Conservation (phyloP, 1,140 invertebrate species). For the Paraescarpia echinospica region DNA sequence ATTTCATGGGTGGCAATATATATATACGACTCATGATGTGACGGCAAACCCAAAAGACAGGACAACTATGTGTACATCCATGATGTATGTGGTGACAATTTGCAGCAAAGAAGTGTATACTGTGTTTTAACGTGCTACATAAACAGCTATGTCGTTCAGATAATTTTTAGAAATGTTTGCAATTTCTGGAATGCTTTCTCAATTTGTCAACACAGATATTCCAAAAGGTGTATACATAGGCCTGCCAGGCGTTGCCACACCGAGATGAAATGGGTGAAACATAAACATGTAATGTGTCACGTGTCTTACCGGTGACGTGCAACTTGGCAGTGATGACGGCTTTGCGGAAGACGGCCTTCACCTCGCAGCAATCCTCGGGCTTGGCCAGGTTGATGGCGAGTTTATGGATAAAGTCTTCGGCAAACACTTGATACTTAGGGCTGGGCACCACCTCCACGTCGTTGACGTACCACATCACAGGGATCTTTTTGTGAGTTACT, state of each 20-base stretch:
- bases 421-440: conserved; percentile 49
- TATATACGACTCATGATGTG: conserved; percentile 17
- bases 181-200: neutral
- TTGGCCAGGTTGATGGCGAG: conserved; percentile 46
- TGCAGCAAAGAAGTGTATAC: neutral
- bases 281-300: neutral
- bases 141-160: neutral
- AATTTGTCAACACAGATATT: neutral
- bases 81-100: neutral
- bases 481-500: conserved; percentile 50
- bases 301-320: conserved; percentile 45
- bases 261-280: conserved; percentile 11
- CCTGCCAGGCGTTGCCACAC: neutral
- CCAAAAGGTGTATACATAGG: neutral
- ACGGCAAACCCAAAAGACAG: neutral
- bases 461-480: conserved; percentile 49
- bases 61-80: neutral
- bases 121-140: neutral
- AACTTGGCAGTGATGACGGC: conserved; percentile 42
- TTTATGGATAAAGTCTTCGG: conserved; percentile 46
- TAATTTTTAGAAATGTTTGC: neutral
- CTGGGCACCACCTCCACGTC: conserved; percentile 46
- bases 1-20: neutral
- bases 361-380: conserved; percentile 45
- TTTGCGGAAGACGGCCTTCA: conserved; percentile 48